Conservation (phyloP, 2,113 vertebrate species). For the Nycticebus coucang region DNA sequence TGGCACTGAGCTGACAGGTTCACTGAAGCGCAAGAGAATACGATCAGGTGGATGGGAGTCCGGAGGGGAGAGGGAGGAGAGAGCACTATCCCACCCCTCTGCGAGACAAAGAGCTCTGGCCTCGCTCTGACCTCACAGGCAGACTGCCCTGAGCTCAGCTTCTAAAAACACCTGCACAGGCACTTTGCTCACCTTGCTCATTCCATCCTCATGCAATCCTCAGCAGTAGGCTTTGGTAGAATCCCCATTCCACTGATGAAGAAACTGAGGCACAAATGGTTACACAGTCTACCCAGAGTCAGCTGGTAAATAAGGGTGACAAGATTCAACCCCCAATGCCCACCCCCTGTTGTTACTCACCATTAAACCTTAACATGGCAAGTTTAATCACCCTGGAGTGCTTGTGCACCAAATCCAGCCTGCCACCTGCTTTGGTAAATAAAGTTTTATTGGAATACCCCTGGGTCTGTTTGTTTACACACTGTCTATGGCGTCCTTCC, state of each 20-base stretch:
- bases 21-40: neutral
- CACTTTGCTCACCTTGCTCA: neutral
- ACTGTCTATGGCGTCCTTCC: neutral
- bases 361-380: neutral
- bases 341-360: neutral
- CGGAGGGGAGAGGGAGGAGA: too few relatives aligned
- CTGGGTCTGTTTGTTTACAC: neutral
- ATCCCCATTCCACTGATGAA: neutral
- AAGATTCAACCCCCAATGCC: neutral
- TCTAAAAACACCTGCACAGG: rapidly evolving
- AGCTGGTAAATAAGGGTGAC: neutral
- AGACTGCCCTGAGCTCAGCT: neutral
- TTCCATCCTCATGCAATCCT: neutral
- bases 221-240: rapidly evolving
- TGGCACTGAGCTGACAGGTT: neutral
- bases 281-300: neutral
- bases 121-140: neutral
- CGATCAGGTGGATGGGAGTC: neutral
- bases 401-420: neutral
- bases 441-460: neutral
- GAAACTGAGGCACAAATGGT: neutral
- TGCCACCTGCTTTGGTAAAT: neutral
- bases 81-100: rapidly evolving
- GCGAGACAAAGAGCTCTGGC: neutral
- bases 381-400: neutral